These are phyloP conservation scores for Ptilorrhoa leucosticta DNA, from an alignment of 2,113 vertebrate species.

Conservation along the genomic window DNA sequence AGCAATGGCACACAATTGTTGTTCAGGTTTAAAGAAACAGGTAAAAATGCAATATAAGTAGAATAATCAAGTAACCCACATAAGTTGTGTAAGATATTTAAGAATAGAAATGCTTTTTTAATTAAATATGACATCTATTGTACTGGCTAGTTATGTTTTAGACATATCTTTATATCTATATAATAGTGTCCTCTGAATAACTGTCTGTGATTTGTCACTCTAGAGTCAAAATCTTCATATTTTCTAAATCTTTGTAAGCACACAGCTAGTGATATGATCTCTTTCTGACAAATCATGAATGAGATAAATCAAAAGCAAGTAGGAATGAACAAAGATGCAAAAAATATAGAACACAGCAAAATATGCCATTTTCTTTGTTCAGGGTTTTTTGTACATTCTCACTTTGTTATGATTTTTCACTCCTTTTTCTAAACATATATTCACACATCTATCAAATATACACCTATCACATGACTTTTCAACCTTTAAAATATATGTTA, in stretches of 20 bases:
- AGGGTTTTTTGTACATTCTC: neutral
- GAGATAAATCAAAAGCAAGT: neutral
- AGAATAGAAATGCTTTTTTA: neutral
- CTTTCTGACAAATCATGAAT: neutral
- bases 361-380: neutral
- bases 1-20: neutral
- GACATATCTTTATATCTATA: neutral
- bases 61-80: neutral
- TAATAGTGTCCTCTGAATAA: neutral
- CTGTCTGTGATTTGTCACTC: neutral
- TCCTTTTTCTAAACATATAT: neutral
- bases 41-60: neutral
- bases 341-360: neutral
- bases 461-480: neutral
- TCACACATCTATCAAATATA: neutral
- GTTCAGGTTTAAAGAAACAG: neutral
- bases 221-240: neutral
- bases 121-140: neutral
- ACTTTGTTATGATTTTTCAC: neutral
- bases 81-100: neutral
- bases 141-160: neutral
- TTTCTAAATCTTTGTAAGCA: neutral
- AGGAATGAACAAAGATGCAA: neutral
- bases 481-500: neutral
- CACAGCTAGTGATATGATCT: neutral